Evolutionary conservation across 2,888 invertebrate species (phyloP).

Genomic region (Diabrotica balteata): DNA sequence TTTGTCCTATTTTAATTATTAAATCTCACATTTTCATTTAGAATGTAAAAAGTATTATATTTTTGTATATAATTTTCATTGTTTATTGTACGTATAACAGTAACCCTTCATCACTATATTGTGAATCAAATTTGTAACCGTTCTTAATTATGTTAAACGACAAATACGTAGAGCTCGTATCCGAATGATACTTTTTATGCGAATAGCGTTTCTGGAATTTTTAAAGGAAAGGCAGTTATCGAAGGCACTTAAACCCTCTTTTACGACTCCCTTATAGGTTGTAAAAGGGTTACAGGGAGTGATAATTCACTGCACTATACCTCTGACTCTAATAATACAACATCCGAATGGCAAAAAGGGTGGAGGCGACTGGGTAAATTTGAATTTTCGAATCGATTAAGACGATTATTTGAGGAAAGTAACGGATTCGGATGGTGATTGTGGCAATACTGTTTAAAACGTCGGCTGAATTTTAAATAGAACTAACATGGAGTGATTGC

Average conservation of each 20-base stretch:
- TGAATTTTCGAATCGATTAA: conserved; percentile 42
- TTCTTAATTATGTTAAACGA: too few relatives aligned
- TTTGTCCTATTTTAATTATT: too few relatives aligned
- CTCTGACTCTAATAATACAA: conserved; percentile 48
- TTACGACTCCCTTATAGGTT: conserved; percentile 62
- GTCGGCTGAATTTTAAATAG: conserved; percentile 32
- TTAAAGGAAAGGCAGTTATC: conserved; percentile 58
- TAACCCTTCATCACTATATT: too few relatives aligned
- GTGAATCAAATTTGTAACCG: too few relatives aligned
- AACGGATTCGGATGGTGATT: conserved; percentile 41
- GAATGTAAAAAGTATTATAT: too few relatives aligned
- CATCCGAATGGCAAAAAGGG: conserved; percentile 45
- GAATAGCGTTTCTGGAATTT: conserved; percentile 54
- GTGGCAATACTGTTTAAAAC: conserved; percentile 34
- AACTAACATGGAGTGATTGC: conserved; percentile 4
- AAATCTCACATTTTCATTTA: too few relatives aligned
- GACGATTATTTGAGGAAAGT: conserved; percentile 40
- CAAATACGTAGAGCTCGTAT: too few relatives aligned
- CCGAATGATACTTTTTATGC: conserved; percentile 44
- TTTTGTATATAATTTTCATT: too few relatives aligned
- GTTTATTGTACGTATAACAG: too few relatives aligned
- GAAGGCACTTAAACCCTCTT: conserved; percentile 60
- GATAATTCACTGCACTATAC: conserved; percentile 58
- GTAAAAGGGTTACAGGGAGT: conserved; percentile 61
- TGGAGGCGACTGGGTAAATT: conserved; percentile 28